Conservation (phyloP, 2,113 vertebrate genomes). For the Rattus rattus region DNA sequence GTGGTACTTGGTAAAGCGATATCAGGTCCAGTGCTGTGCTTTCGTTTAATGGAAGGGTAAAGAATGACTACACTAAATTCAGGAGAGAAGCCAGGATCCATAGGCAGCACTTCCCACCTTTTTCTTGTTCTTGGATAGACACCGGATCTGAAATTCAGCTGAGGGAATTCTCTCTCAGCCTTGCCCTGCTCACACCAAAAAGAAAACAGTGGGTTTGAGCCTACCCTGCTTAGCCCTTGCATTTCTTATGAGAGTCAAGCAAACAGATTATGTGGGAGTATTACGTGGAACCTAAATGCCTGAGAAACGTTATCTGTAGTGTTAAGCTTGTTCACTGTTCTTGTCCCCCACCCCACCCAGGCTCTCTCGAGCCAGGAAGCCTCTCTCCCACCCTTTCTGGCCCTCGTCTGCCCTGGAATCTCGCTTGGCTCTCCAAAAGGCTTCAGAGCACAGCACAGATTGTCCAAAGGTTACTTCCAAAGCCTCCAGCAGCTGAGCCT, state of each 20-base stretch:
- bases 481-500: constrained; percentile 5
- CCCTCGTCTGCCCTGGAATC: constrained; percentile 59
- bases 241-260: not conserved
- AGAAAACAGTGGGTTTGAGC: not conserved
- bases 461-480: constrained; percentile 67
- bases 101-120: not conserved
- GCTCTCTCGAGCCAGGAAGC: constrained; percentile 32
- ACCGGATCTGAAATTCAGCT: not conserved
- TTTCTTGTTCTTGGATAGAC: constrained; percentile 1
- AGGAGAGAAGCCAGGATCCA: not conserved
- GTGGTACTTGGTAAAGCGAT: not conserved
- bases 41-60: not conserved
- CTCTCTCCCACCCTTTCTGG: constrained; percentile 53
- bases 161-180: not conserved
- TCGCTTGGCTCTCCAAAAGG: constrained; percentile 55
- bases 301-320: not conserved
- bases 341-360: not conserved
- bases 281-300: not conserved
- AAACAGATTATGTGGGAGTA: not conserved
- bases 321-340: not conserved
- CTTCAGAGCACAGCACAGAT: constrained; percentile 54
- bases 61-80: not conserved
- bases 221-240: not conserved
- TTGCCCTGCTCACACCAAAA: not conserved
- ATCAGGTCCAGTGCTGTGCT: not conserved